Conservation (phyloP, 2,888 invertebrate species). For the Macroteleia sp. region DNA sequence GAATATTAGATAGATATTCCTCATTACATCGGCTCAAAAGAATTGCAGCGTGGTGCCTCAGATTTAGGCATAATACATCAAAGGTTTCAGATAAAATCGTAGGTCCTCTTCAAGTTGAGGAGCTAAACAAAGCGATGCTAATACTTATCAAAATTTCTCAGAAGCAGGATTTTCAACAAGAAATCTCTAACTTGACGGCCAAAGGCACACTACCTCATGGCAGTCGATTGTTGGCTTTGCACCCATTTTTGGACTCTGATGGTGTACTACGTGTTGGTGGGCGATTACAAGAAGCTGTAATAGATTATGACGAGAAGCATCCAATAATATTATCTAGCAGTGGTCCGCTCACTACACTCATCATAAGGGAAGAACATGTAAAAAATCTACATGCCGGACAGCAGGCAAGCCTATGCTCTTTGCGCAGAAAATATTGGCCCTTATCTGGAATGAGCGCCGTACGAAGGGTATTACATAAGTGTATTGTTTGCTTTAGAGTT, state of each 20-base stretch:
- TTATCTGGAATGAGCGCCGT: too few relatives aligned
- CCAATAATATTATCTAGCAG: constrained; percentile 10
- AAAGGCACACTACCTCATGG: constrained; percentile 1
- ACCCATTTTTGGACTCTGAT: constrained; percentile 16
- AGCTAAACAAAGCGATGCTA: background rate
- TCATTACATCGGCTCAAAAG: background rate
- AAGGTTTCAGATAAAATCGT: background rate
- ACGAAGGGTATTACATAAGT: background rate
- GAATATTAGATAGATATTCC: too few relatives aligned
- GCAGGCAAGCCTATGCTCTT: background rate
- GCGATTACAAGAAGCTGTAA: constrained; percentile 1
- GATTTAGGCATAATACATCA: background rate
- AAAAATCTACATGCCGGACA: constrained; percentile 35
- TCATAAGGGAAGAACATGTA: constrained; percentile 22
- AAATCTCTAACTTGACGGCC: background rate
- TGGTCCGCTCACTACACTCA: constrained; percentile 12
- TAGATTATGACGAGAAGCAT: constrained; percentile 7
- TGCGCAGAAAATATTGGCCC: too few relatives aligned
- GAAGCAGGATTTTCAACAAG: background rate
- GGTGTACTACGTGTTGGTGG: constrained; percentile 25
- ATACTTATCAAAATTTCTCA: background rate
- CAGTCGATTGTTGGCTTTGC: background rate
- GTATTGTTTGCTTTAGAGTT: background rate
- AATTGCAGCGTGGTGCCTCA: background rate
- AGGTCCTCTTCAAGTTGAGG: background rate